A percentile compares a stretch with the other conserved stretches of the same genome.
phyloP scores from a whole-genome alignment of 2,888 invertebrate genomes.

The Thera britannica region DNA sequence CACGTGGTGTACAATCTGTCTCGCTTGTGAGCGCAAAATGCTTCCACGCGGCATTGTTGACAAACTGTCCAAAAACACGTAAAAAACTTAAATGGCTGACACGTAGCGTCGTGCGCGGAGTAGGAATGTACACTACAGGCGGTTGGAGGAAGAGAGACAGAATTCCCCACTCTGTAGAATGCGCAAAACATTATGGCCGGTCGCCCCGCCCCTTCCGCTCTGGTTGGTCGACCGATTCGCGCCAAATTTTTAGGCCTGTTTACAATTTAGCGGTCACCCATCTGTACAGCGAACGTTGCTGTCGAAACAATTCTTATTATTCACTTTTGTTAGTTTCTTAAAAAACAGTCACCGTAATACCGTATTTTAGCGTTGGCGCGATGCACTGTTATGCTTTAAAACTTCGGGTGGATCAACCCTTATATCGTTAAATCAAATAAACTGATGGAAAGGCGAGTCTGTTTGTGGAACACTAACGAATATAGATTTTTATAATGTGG shows the following conservation, averaged over 20 bases:
- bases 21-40: slow-evolving; percentile 25
- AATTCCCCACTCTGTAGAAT: not conserved
- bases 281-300: not conserved
- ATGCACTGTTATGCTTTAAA: not conserved
- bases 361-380: not conserved
- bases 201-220: slow-evolving; percentile 19
- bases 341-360: not conserved
- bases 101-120: slow-evolving; percentile 5
- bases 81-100: not conserved
- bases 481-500: too few relatives aligned
- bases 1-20: slow-evolving; percentile 33
- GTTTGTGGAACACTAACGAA: too few relatives aligned
- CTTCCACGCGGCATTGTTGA: slow-evolving; percentile 19
- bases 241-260: slow-evolving; percentile 11
- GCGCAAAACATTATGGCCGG: slow-evolving; percentile 25
- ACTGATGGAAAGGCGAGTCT: too few relatives aligned
- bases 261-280: not conserved
- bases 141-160: not conserved
- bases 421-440: too few relatives aligned
- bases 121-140: slow-evolving; percentile 5
- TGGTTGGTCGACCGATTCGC: slow-evolving; percentile 37
- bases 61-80: not conserved
- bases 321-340: not conserved
- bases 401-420: too few relatives aligned
- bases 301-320: not conserved